Evolutionary conservation across 2,888 invertebrate genomes (phyloP).

Genomic region (Hofmannophila pseudospretella): DNA sequence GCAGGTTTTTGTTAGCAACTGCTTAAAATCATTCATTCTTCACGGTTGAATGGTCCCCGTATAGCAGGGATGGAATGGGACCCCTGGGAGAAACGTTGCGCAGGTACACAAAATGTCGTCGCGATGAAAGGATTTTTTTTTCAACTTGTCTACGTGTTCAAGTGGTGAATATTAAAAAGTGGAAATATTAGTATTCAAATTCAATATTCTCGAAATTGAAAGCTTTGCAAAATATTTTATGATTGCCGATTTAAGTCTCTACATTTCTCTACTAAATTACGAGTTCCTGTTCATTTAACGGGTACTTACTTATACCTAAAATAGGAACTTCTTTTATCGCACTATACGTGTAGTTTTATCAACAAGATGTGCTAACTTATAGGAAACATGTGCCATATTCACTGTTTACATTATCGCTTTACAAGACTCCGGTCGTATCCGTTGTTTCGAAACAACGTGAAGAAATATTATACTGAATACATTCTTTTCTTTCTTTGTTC

Average conservation of each 20-base stretch:
- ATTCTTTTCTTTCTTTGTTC: neutral
- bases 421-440: conserved; percentile 20
- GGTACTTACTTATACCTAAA: too few relatives aligned
- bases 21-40: conserved; percentile 62
- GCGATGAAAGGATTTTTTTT: conserved; percentile 37
- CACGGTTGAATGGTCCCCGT: conserved; percentile 55
- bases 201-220: too few relatives aligned
- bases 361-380: conserved; percentile 10
- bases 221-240: too few relatives aligned
- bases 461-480: conserved; percentile 1
- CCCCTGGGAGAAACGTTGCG: conserved; percentile 44
- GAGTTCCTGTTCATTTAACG: too few relatives aligned
- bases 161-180: too few relatives aligned
- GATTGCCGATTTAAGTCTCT: too few relatives aligned
- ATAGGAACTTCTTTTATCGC: conserved; percentile 9
- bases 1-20: conserved; percentile 46
- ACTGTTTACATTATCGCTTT: conserved; percentile 21
- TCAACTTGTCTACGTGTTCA: conserved; percentile 37
- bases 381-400: conserved; percentile 16
- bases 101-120: conserved; percentile 42
- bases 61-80: conserved; percentile 43
- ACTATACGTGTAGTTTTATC: conserved; percentile 5
- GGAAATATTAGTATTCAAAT: too few relatives aligned
- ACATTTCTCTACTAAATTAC: too few relatives aligned
- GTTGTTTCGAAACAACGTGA: conserved; percentile 17